These are phyloP conservation scores for Rhincodon typus DNA, from an alignment of 2,797 vertebrate species.

Conservation along the genomic window DNA sequence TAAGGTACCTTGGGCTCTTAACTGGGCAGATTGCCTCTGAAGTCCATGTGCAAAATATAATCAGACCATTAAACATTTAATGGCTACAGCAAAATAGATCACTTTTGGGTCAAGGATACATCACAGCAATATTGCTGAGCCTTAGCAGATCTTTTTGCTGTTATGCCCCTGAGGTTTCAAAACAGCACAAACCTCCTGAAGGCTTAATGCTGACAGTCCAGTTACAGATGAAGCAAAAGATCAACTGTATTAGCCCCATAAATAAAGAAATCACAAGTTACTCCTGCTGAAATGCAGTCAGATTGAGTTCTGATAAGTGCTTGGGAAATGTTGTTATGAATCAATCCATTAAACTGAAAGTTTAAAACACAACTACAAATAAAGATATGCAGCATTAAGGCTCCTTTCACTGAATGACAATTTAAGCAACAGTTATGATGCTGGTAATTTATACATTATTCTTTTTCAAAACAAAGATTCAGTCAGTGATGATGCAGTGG, in stretches of 20 bases:
- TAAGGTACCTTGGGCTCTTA: background rate
- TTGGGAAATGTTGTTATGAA: background rate
- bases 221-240: constrained; percentile 32
- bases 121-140: constrained; percentile 15
- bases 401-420: background rate
- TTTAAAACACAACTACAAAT: background rate
- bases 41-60: constrained; percentile 30
- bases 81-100: constrained; percentile 26
- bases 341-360: background rate
- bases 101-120: constrained; percentile 32
- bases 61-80: constrained; percentile 24
- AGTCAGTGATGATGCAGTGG: background rate
- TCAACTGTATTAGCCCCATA: constrained; percentile 30
- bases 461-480: background rate
- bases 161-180: constrained; percentile 13
- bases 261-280: background rate
- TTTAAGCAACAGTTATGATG: background rate
- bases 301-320: constrained; percentile 19
- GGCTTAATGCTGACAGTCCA: constrained; percentile 31
- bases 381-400: background rate
- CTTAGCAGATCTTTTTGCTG: constrained; percentile 34
- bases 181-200: constrained; percentile 15
- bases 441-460: background rate
- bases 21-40: constrained; percentile 16
- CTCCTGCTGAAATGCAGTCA: background rate